These are phyloP conservation scores for Amorpha juglandis DNA, from an alignment of 2,888 invertebrate species.

Conservation along the genomic window DNA sequence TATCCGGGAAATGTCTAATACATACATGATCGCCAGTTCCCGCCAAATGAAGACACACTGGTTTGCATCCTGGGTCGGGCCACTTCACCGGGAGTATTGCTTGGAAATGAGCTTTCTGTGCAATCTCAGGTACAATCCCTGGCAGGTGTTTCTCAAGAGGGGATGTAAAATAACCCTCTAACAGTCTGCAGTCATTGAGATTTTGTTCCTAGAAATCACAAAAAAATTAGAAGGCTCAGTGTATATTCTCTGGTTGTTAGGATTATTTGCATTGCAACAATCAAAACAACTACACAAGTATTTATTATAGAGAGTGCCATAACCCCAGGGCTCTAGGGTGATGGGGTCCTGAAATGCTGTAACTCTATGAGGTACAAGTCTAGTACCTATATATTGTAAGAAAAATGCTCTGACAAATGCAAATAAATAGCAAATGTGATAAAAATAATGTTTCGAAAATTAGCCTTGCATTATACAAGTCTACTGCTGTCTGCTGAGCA, in stretches of 20 bases:
- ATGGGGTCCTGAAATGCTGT: too few species aligned
- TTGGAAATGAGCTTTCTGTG: conserved; percentile 92
- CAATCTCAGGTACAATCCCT: conserved; percentile 93
- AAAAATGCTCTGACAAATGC: too few species aligned
- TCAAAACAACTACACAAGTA: too few species aligned
- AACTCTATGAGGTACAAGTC: too few species aligned
- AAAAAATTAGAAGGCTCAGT: conserved; percentile 1
- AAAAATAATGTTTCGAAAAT: too few species aligned
- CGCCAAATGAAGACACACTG: conserved; percentile 96
- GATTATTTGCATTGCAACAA: not conserved
- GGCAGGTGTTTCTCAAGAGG: conserved; percentile 93
- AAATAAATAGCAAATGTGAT: too few species aligned
- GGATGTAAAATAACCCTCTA: conserved; percentile 94
- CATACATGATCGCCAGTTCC: conserved; percentile 99
- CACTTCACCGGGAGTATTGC: conserved; percentile 92
- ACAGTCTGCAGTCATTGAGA: conserved; percentile 87
- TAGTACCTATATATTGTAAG: too few species aligned
- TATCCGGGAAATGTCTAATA: too few species aligned
- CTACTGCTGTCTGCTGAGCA: too few species aligned
- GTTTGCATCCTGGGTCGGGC: conserved; percentile 88
- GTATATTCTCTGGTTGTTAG: not conserved
- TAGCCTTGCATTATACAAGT: too few species aligned
- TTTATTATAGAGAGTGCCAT: too few species aligned
- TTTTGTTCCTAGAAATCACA: conserved; percentile 87
- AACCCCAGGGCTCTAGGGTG: too few species aligned